A percentile compares a stretch with the other conserved stretches of the same genome.
These are phyloP conservation scores for Cecropterus lyciades DNA, from an alignment of 1,140 invertebrate species.

Conservation along the genomic window DNA sequence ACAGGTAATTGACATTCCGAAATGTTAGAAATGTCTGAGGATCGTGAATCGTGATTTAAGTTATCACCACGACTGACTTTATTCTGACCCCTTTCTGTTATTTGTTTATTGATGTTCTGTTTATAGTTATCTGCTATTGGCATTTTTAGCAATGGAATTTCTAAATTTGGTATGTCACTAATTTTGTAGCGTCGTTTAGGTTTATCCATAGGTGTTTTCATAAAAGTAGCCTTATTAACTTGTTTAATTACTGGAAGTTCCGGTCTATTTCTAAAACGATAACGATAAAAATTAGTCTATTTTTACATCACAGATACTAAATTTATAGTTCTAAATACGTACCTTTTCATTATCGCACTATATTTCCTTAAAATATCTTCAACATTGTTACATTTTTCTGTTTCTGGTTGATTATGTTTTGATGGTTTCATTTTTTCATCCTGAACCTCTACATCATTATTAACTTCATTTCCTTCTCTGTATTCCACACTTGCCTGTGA, in stretches of 20 bases:
- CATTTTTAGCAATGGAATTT: slow-evolving; percentile 45
- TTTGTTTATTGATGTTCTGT: not conserved
- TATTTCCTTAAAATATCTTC: slow-evolving; percentile 57
- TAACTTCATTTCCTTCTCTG: not conserved
- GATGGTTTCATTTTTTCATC: not conserved
- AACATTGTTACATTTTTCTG: slow-evolving; percentile 29
- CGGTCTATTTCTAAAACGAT: not conserved
- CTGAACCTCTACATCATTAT: not conserved
- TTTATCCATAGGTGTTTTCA: slow-evolving; percentile 21
- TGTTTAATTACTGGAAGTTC: slow-evolving; percentile 11
- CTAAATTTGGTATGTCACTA: slow-evolving; percentile 53
- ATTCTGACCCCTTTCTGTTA: slow-evolving; percentile 10
- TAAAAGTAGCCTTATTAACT: not conserved
- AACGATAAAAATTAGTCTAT: not conserved
- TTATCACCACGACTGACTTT: not conserved
- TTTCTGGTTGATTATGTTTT: not conserved
- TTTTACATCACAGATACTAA: too few species aligned
- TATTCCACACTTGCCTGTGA: too few species aligned
- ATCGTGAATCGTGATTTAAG: not conserved
- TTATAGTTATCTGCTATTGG: slow-evolving; percentile 18
- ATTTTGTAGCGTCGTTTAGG: slow-evolving; percentile 58
- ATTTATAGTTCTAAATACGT: slow-evolving; percentile 9
- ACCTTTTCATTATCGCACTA: slow-evolving; percentile 44
- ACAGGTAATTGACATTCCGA: not conserved
- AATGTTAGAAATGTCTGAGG: not conserved